Evolutionary conservation across 1,140 invertebrate species (phyloP).

Genomic region (Laupala kohalensis): DNA sequence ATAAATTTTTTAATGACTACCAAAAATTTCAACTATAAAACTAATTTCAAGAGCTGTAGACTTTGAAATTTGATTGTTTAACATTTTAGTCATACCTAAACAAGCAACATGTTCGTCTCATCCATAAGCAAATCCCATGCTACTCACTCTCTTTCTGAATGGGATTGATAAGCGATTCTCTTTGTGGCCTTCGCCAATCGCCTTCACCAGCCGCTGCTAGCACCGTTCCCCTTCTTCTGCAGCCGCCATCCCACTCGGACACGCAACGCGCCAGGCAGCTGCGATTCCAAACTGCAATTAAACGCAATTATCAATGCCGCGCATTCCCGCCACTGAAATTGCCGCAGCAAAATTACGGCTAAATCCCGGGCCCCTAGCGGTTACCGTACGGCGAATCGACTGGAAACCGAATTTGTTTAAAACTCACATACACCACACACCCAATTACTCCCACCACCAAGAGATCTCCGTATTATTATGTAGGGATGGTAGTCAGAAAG

Average conservation of each 20-base stretch:
- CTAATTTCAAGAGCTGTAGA: too few relatives aligned
- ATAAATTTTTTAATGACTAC: too few relatives aligned
- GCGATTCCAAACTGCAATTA: not conserved
- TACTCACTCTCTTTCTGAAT: too few relatives aligned
- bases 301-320: not conserved
- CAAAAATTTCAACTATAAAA: too few relatives aligned
- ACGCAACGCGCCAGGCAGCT: not conserved
- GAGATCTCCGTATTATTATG: not conserved
- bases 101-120: too few relatives aligned
- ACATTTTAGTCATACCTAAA: too few relatives aligned
- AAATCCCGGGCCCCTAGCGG: not conserved
- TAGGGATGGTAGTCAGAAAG: not conserved
- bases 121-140: too few relatives aligned
- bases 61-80: too few relatives aligned
- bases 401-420: not conserved
- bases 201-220: too few relatives aligned
- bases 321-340: not conserved
- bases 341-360: not conserved
- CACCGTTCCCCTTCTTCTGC: not conserved
- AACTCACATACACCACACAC: not conserved
- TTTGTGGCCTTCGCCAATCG: too few relatives aligned
- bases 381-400: not conserved
- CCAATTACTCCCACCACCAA: not conserved
- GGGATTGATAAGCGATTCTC: too few relatives aligned
- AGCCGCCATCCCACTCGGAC: not conserved